Conservation (phyloP, 2,113 vertebrate genomes). For the Kobus ellipsiprymnus region DNA sequence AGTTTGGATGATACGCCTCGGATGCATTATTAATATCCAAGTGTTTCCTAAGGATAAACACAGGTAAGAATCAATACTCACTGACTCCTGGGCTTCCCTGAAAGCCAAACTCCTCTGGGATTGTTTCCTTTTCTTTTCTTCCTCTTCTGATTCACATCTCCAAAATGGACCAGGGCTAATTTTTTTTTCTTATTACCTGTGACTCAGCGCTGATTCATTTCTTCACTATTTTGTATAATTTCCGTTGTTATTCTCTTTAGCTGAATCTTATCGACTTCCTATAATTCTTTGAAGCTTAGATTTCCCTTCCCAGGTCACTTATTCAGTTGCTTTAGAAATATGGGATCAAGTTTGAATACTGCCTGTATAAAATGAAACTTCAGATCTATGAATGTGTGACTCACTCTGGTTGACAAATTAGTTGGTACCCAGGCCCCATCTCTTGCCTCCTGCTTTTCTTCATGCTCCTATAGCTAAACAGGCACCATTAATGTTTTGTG, state of each 20-base stretch:
- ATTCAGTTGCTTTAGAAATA: not conserved
- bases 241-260: conserved; percentile 19
- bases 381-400: not conserved
- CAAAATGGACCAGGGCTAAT: not conserved
- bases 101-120: not conserved
- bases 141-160: not conserved
- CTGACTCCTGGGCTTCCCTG: not conserved
- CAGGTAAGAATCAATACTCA: not conserved
- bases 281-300: conserved; percentile 13
- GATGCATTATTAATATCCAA: not conserved
- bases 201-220: conserved; percentile 26
- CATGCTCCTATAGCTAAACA: not conserved
- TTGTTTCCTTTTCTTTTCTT: not conserved
- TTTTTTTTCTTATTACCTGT: not conserved
- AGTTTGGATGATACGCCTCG: not conserved
- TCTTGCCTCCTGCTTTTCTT: not conserved
- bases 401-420: not conserved
- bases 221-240: not conserved
- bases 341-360: not conserved
- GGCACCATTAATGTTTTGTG: not conserved
- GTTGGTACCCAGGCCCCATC: not conserved
- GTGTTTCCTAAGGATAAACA: conserved; percentile 16
- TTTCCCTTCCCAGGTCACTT: not conserved
- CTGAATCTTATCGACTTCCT: conserved; percentile 15
- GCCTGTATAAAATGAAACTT: not conserved